Evolutionary conservation across 2,797 vertebrate genomes (phyloP), one percentile per base, ranked within the genome.

Genomic region (Scolopax bukidnonensis): DNA sequence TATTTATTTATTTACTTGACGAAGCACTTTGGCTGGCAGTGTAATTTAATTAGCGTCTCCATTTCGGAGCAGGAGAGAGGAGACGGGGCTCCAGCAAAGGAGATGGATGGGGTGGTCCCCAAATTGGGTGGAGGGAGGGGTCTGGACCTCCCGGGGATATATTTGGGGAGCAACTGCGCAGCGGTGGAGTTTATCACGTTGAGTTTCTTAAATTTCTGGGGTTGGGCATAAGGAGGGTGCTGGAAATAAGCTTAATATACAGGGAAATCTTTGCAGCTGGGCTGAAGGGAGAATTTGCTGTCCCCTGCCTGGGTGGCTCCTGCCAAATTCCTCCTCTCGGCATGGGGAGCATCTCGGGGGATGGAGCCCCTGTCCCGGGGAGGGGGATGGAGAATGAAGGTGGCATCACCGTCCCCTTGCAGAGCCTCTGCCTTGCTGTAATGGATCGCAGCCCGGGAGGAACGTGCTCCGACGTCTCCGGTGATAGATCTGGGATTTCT

Each of bases 1-100:
- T 97, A 97, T 97, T 97, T 97, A 95, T 98, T 97, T 97, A 96
- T 93, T 95, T 97, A 95, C 93, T 95, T 90, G 86, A 93, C 53
- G 82, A 96, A 96, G 94, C 90, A 60, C 54, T 92, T 96, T 93
- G 48, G 33, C 82, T 94, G 94, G 54, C 75, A 65, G 73, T 30
- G 57, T 96, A 95, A 97, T 96, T 97, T 93, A 91, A 92, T 80
- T 94, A 97, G 84, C 63, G 1, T 54, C 65, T 60, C 43, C n/a
- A 10, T 68, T 92, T 81, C 28, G 0, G 30, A 73, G 79, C 65
- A 5, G 48, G 30, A 56, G 15, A 53, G 47, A 71, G 38, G 24
- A 38, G 15, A 16, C 2, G 9, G 65, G n/a, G 25, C 17, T 54
- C 9, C 1, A 7, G 10, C 3, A 9, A 16, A 64, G 24, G 30